Percentiles rank a stretch among this genome's conserved stretches.
Evolutionary conservation across 2,888 invertebrate genomes (phyloP).

Genomic region (Acanthosoma haemorrhoidale): DNA sequence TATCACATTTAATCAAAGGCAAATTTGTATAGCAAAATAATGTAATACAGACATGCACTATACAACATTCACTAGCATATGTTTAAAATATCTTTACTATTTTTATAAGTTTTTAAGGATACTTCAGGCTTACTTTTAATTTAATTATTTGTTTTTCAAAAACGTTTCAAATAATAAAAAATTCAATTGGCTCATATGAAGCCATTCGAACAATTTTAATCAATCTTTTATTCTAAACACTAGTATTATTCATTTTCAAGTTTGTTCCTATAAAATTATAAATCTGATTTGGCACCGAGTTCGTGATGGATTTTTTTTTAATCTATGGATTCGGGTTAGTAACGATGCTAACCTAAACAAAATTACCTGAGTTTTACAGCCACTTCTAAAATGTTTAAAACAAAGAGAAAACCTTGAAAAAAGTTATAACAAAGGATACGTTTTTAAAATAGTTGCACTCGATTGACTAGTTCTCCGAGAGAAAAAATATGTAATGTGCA

Average conservation of each 20-base stretch:
- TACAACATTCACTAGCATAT: not conserved
- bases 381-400: slow-evolving; percentile 1
- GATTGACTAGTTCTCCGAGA: slow-evolving; percentile 35
- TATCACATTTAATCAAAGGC: slow-evolving; percentile 30
- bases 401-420: not conserved
- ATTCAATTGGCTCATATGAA: not conserved
- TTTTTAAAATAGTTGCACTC: slow-evolving; percentile 35
- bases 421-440: not conserved
- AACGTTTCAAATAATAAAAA: not conserved
- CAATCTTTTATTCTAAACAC: not conserved
- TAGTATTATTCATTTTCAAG: not conserved
- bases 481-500: slow-evolving; percentile 16
- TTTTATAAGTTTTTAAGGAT: not conserved
- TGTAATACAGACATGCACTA: too few relatives aligned
- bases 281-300: slow-evolving; percentile 28
- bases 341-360: slow-evolving; percentile 10
- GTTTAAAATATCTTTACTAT: not conserved
- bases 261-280: not conserved
- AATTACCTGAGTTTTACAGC: slow-evolving; percentile 23
- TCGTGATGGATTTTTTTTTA: slow-evolving; percentile 21
- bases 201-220: not conserved
- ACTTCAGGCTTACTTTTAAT: not conserved
- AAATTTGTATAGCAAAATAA: slow-evolving; percentile 18
- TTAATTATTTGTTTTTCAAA: not conserved
- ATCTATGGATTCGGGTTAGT: not conserved